Conservation (phyloP, 2,797 vertebrate genomes). For the Urocyon cinereoargenteus region DNA sequence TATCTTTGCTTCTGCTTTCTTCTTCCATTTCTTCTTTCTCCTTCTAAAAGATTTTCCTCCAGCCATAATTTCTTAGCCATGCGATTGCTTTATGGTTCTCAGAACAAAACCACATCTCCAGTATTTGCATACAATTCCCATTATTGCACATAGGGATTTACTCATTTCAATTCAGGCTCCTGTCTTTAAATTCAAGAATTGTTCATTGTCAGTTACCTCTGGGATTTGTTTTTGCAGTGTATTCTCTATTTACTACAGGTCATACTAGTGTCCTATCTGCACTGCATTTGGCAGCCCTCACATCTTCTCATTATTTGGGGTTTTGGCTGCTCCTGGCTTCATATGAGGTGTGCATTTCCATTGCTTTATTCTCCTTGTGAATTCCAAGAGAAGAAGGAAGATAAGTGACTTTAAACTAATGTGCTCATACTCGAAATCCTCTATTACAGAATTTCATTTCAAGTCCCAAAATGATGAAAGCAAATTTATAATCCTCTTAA, state of each 20-base stretch:
- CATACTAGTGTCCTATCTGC: background rate
- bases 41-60: background rate
- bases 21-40: background rate
- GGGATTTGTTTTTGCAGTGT: no score
- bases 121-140: background rate
- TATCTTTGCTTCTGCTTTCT: background rate
- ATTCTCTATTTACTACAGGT: background rate
- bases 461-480: slow-evolving; percentile 56
- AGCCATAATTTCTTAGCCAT: background rate
- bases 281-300: background rate
- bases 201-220: background rate
- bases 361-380: background rate
- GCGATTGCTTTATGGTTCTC: background rate
- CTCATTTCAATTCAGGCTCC: background rate
- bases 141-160: background rate
- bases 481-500: slow-evolving; percentile 57
- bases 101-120: background rate
- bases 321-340: background rate
- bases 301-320: background rate
- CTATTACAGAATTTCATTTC: slow-evolving; percentile 39
- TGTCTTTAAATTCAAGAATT: background rate
- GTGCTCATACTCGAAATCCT: background rate
- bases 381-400: background rate
- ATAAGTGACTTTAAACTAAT: slow-evolving; percentile 14
- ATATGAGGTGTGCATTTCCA: background rate